Evolutionary conservation across 2,797 vertebrate species (phyloP).

Genomic region (Pipistrellus kuhlii): DNA sequence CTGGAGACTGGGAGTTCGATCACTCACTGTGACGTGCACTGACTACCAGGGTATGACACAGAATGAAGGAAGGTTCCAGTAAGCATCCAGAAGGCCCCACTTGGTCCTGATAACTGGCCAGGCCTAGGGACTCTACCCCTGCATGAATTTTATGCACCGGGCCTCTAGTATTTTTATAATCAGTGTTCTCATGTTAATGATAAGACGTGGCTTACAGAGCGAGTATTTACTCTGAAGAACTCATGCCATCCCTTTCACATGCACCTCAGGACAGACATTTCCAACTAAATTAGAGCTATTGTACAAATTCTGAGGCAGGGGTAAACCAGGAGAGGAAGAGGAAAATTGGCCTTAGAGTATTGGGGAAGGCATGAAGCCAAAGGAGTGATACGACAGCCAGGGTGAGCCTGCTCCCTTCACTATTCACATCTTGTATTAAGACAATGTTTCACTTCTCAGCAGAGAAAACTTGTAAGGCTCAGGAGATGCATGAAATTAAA

Average conservation of each 20-base stretch:
- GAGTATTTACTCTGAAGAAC: slow-evolving; percentile 24
- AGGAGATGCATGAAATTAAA: slow-evolving; percentile 3
- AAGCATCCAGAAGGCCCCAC: too few species aligned
- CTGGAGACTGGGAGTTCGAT: too few species aligned
- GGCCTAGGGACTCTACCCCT: too few species aligned
- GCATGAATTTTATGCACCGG: too few species aligned
- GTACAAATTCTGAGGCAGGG: not conserved
- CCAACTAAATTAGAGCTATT: not conserved
- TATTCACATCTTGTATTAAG: not conserved
- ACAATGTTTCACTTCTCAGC: not conserved
- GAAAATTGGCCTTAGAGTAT: not conserved
- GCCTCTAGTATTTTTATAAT: not conserved
- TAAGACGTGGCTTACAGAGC: not conserved
- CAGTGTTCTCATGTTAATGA: not conserved
- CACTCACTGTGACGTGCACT: too few species aligned
- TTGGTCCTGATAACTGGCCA: too few species aligned
- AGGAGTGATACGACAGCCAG: not conserved
- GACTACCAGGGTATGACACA: too few species aligned
- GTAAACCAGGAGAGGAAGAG: not conserved
- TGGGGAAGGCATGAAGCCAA: not conserved
- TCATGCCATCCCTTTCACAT: not conserved
- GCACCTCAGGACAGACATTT: not conserved
- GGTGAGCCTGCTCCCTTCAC: not conserved
- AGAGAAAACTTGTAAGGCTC: not conserved
- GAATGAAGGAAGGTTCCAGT: too few species aligned